Conservation (phyloP, 2,888 invertebrate species). For the Drosophila anceps region DNA sequence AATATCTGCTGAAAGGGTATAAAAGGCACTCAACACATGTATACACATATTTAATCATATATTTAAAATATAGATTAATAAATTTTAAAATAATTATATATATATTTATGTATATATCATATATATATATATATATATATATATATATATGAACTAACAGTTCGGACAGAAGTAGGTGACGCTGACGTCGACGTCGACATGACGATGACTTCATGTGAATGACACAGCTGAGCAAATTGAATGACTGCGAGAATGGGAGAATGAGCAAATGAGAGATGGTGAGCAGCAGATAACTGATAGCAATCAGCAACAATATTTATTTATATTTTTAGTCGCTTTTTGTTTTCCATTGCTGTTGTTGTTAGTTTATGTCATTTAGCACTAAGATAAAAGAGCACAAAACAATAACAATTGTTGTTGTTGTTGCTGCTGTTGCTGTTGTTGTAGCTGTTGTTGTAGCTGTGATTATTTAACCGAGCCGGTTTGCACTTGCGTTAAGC, state of each 20-base stretch:
- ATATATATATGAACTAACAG: constrained; percentile 21
- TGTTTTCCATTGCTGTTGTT: constrained; percentile 21
- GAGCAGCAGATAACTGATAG: constrained; percentile 45
- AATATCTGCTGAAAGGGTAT: neutral
- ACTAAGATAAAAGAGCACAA: constrained; percentile 31
- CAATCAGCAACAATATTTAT: constrained; percentile 47
- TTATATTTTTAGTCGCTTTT: constrained; percentile 28
- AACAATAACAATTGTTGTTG: constrained; percentile 40
- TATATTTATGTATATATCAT: neutral
- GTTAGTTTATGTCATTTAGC: constrained; percentile 39
- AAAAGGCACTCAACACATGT: neutral
- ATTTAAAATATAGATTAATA: constrained; percentile 6
- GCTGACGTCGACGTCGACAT: constrained; percentile 12
- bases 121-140: neutral
- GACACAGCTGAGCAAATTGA: constrained; percentile 26
- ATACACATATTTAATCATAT: neutral
- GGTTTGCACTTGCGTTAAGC: constrained; percentile 71
- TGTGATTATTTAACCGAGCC: constrained; percentile 71
- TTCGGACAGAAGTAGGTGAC: constrained; percentile 31
- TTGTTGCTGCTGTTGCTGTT: neutral
- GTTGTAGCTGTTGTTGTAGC: constrained; percentile 21
- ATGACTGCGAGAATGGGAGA: constrained; percentile 16
- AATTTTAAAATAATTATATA: too few species aligned
- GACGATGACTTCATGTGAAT: constrained; percentile 60
- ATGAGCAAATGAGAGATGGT: constrained; percentile 12